Percentiles rank a stretch among this genome's conserved stretches.
phyloP scores from a whole-genome alignment of 2,888 invertebrate species.

The Agonopterix subpropinquella region DNA sequence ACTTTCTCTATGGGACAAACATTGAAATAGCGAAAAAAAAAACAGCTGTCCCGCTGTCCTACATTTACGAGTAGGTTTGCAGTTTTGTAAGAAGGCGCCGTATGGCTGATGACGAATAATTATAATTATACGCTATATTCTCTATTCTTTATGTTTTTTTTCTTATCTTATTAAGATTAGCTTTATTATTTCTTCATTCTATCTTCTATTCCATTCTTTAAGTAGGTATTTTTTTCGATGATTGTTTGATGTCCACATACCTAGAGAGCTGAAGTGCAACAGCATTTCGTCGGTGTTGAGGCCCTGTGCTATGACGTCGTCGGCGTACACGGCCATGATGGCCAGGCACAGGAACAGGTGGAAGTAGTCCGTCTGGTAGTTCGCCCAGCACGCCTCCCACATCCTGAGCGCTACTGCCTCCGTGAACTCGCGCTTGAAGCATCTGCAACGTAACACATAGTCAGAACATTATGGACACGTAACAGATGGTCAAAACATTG shows the following conservation, averaged over 20 bases:
- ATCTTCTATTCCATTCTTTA: too few relatives aligned
- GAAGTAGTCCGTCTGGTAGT: slow-evolving; percentile 96
- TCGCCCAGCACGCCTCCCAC: slow-evolving; percentile 99
- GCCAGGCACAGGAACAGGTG: slow-evolving; percentile 96
- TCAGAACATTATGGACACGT: slow-evolving; percentile 10
- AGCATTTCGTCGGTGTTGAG: slow-evolving; percentile 96
- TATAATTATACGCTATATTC: too few relatives aligned
- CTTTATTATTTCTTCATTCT: too few relatives aligned
- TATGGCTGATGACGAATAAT: too few relatives aligned
- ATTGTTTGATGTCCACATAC: slow-evolving; percentile 39
- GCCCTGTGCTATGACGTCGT: slow-evolving; percentile 94
- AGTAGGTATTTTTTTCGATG: not conserved
- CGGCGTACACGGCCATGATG: slow-evolving; percentile 93
- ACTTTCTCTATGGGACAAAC: too few relatives aligned
- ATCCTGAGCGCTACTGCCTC: slow-evolving; percentile 91
- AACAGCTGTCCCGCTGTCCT: too few relatives aligned
- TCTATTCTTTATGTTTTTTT: too few relatives aligned
- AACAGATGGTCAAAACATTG: too few relatives aligned
- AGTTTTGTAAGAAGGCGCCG: too few relatives aligned
- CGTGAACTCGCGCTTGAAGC: slow-evolving; percentile 94
- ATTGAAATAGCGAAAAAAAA: too few relatives aligned
- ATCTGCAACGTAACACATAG: slow-evolving; percentile 65
- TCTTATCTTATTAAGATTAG: too few relatives aligned
- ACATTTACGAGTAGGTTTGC: too few relatives aligned
- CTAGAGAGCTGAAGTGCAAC: slow-evolving; percentile 93